These are phyloP conservation scores for Drosophila neocordata DNA, from an alignment of 1,140 invertebrate genomes.

Conservation along the genomic window DNA sequence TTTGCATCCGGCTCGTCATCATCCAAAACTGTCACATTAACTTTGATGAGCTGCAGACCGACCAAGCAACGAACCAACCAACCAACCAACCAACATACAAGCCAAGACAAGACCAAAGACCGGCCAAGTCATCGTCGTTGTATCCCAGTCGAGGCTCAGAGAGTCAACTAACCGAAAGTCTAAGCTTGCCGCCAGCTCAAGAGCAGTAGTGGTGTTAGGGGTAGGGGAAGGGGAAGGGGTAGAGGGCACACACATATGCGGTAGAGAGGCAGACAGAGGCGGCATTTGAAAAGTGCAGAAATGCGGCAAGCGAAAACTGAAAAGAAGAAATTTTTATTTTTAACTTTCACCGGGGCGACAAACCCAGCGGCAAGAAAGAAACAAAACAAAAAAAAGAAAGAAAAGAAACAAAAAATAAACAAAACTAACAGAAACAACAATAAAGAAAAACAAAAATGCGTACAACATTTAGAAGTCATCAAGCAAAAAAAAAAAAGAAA, in stretches of 20 bases:
- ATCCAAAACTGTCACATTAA: constrained; percentile 75
- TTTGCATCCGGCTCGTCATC: constrained; percentile 47
- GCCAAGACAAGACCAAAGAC: constrained; percentile 12
- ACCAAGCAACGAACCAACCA: neutral
- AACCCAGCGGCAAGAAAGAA: constrained; percentile 41
- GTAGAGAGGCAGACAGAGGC: neutral
- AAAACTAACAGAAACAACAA: neutral
- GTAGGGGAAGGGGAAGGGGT: no score
- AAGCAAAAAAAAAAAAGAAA: constrained; percentile 21
- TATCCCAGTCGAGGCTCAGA: constrained; percentile 15
- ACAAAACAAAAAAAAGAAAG: constrained; percentile 35
- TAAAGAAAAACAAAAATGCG: constrained; percentile 38
- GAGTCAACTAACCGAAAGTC: constrained; percentile 53
- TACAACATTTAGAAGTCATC: constrained; percentile 69
- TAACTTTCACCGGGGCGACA: constrained; percentile 58
- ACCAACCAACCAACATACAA: neutral
- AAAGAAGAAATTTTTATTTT: constrained; percentile 62
- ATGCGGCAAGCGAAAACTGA: constrained; percentile 60
- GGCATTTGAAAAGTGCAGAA: constrained; percentile 63
- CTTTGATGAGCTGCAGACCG: constrained; percentile 67
- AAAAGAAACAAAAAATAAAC: constrained; percentile 17
- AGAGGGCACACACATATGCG: no score
- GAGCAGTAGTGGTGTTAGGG: constrained; percentile 11
- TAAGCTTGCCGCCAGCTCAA: constrained; percentile 37
- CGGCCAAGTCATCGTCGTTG: neutral